Base-by-base conservation (phyloP, 2,888 invertebrate species). In the Callimorpha dominula region DNA sequence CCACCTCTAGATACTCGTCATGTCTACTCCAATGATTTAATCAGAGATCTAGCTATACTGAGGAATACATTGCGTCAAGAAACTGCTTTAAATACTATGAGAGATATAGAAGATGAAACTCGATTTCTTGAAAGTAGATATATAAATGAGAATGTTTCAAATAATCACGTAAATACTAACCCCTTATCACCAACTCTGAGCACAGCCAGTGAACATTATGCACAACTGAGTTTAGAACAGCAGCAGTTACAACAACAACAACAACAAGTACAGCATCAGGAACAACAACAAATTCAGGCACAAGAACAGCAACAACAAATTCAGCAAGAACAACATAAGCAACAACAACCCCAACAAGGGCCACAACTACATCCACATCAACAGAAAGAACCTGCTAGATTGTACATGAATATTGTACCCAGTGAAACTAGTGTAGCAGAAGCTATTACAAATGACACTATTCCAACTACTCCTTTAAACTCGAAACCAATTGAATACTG, bases 191-290 rank as follows among this genome's bases (percentile, higher is more conserved):
- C 96, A 31, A 93, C 95, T 20, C 80, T 92, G 62, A 96, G 95
- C 82, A 92, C 85, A 74, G 87, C 89, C n/a, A 96, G 95, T 87
- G 96, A 96, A 78, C 94, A 94, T 80, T 96, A 96, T 82, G 94
- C 95, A 57, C 94, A 94, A 72, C 87, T 96, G 15, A 94, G 89
- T 81, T 86, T 94, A 66, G 94, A 95, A 65, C 92, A 92, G 78
- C 92, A 94, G 72, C 73, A 74, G 66, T 68, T 72, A n/a, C 74
- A 79, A 8, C 72, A 77, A 1, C 72, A 73, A 1, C 68, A 64
- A 17, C 68, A 74, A 42, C 68, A 68, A 40, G 4, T 14, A 15
- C 54, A 57, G 11, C 68, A 79, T 12, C 43, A 46, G 43, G 31
- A 31, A 31, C 31, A 31, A 31, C 43, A 46, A 46, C 43, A 46